Evolutionary conservation across 2,888 invertebrate species (phyloP).

Genomic region (Limnephilus marmoratus): DNA sequence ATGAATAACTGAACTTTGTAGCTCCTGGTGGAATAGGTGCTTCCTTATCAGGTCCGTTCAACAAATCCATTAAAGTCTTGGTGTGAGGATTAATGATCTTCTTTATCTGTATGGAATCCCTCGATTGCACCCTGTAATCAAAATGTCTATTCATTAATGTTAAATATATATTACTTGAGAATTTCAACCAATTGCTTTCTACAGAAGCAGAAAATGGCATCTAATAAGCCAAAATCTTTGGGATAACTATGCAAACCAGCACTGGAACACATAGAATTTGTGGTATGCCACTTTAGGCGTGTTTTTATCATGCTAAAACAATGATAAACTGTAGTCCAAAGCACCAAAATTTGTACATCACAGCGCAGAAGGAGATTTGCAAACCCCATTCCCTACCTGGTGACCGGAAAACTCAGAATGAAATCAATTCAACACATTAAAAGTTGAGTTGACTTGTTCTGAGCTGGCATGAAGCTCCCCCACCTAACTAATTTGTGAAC

Average conservation of each 20-base stretch:
- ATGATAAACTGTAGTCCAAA: background rate
- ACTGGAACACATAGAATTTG: background rate
- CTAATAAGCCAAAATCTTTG: background rate
- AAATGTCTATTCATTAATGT: conserved; percentile 15
- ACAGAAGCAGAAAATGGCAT: background rate
- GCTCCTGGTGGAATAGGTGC: conserved; percentile 87
- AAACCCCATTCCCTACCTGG: no score
- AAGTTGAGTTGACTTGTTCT: no score
- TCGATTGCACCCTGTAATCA: conserved; percentile 67
- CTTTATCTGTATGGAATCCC: conserved; percentile 68
- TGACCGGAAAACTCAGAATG: no score
- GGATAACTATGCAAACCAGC: background rate
- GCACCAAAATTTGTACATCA: no score
- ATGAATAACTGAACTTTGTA: conserved; percentile 85
- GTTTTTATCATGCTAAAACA: background rate
- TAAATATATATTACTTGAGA: conserved; percentile 7
- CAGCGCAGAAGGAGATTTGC: no score
- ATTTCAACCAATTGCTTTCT: background rate
- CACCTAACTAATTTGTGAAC: no score
- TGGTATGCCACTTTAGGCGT: background rate
- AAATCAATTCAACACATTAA: no score
- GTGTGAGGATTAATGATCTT: conserved; percentile 71
- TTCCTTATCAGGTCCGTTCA: conserved; percentile 75
- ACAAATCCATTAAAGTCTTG: conserved; percentile 70
- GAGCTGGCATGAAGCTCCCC: no score